Conservation (phyloP, 2,888 invertebrate species). For the Drosophila nr. fundita region DNA sequence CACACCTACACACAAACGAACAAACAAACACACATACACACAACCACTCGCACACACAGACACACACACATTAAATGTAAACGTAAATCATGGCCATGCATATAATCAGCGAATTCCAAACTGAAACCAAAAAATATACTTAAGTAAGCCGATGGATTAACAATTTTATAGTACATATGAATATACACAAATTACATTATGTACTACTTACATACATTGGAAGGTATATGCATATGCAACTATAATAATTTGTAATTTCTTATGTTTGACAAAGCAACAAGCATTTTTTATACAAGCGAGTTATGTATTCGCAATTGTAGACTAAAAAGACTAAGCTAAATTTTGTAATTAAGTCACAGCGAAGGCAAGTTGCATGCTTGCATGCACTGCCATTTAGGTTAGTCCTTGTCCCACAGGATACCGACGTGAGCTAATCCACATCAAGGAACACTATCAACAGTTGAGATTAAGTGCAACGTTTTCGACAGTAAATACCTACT, state of each 20-base stretch:
- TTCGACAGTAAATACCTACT: conserved; percentile 45
- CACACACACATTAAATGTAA: conserved; percentile 66
- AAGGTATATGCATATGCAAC: conserved; percentile 25
- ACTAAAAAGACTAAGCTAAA: conserved; percentile 55
- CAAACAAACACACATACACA: conserved; percentile 33
- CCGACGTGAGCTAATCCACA: conserved; percentile 17
- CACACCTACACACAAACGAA: conserved; percentile 33
- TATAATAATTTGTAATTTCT: conserved; percentile 52
- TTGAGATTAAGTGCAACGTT: conserved; percentile 39
- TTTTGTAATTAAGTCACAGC: conserved; percentile 66
- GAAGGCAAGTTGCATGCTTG: conserved; percentile 19
- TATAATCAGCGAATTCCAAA: conserved; percentile 79
- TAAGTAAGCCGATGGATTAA: conserved; percentile 61
- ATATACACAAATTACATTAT: conserved; percentile 22
- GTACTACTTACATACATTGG: conserved; percentile 27
- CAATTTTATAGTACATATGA: conserved; percentile 59
- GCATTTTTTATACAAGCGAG: conserved; percentile 31
- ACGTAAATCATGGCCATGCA: conserved; percentile 76
- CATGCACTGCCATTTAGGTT: conserved; percentile 23
- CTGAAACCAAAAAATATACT: conserved; percentile 75
- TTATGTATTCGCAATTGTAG: conserved; percentile 43
- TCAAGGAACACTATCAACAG: conserved; percentile 15
- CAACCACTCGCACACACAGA: conserved; percentile 49
- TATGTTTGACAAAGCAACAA: conserved; percentile 43
- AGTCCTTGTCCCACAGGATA: conserved; percentile 25